phyloP scores from a whole-genome alignment of 2,888 invertebrate genomes.

The Teleiodes luculella region DNA sequence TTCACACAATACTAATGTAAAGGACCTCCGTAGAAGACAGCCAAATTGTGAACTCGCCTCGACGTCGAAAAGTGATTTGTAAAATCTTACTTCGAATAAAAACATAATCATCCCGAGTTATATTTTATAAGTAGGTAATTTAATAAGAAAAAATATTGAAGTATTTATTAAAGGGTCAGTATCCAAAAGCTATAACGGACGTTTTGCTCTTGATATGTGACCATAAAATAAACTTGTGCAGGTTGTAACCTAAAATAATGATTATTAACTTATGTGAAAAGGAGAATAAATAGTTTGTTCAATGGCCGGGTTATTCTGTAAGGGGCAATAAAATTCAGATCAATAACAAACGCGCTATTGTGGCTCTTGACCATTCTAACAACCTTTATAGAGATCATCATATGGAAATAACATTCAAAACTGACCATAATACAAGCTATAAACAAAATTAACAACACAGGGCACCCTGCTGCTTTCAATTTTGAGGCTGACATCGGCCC shows the following conservation, averaged over 20 bases:
- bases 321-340: conserved; percentile 62
- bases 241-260: conserved; percentile 15
- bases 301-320: conserved; percentile 32
- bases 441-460: conserved; percentile 79
- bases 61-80: too few relatives aligned
- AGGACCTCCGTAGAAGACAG: too few relatives aligned
- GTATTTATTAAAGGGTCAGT: conserved; percentile 1
- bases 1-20: too few relatives aligned
- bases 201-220: conserved; percentile 12
- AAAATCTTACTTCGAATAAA: too few relatives aligned
- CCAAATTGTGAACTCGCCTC: too few relatives aligned
- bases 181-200: conserved; percentile 3
- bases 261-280: conserved; percentile 12
- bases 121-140: conserved; percentile 3
- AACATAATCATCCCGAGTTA: too few relatives aligned
- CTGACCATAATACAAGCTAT: conserved; percentile 75
- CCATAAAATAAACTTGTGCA: conserved; percentile 13
- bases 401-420: conserved; percentile 71
- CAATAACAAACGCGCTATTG: conserved; percentile 71
- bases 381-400: conserved; percentile 68
- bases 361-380: conserved; percentile 63
- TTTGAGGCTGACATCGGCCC: conserved; percentile 76
- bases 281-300: conserved; percentile 31
- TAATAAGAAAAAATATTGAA: conserved; percentile 6
- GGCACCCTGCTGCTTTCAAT: conserved; percentile 75